A percentile compares a stretch with the other conserved stretches of the same genome.
These are phyloP conservation scores for Papilio gigon DNA, from an alignment of 2,888 invertebrate genomes.

Conservation along the genomic window DNA sequence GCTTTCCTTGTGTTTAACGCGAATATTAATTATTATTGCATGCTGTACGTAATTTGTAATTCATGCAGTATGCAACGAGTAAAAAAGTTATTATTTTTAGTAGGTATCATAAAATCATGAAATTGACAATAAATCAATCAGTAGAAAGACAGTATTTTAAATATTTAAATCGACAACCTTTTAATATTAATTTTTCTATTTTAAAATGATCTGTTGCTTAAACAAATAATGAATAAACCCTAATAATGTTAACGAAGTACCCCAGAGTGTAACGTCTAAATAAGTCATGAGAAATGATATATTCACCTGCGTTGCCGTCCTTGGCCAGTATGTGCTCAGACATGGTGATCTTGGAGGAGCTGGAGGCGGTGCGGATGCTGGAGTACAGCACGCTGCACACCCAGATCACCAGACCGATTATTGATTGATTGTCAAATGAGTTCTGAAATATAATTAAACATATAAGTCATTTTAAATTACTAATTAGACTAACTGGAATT, in stretches of 20 bases:
- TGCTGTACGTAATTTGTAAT: too few species aligned
- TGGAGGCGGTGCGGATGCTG: slow-evolving; percentile 95
- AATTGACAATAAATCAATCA: too few species aligned
- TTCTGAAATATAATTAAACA: slow-evolving; percentile 53
- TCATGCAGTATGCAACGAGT: not conserved
- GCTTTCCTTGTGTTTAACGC: slow-evolving; percentile 38
- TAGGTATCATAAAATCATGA: not conserved
- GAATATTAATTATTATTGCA: not conserved
- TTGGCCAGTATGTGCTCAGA: slow-evolving; percentile 89
- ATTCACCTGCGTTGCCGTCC: slow-evolving; percentile 86
- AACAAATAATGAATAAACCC: not conserved
- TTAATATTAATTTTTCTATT: too few species aligned
- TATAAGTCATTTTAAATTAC: not conserved
- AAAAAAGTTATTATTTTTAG: not conserved
- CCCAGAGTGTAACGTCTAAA: not conserved
- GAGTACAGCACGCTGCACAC: slow-evolving; percentile 97
- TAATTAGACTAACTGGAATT: not conserved
- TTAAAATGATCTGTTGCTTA: not conserved
- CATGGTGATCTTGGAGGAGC: slow-evolving; percentile 95
- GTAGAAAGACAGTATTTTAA: too few species aligned
- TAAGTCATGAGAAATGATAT: slow-evolving; percentile 44
- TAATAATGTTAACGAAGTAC: not conserved
- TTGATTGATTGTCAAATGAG: slow-evolving; percentile 93
- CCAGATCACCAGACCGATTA: slow-evolving; percentile 97
- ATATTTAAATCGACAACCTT: not conserved